Conservation (phyloP, 2,797 vertebrate genomes). For the Gila robusta region DNA sequence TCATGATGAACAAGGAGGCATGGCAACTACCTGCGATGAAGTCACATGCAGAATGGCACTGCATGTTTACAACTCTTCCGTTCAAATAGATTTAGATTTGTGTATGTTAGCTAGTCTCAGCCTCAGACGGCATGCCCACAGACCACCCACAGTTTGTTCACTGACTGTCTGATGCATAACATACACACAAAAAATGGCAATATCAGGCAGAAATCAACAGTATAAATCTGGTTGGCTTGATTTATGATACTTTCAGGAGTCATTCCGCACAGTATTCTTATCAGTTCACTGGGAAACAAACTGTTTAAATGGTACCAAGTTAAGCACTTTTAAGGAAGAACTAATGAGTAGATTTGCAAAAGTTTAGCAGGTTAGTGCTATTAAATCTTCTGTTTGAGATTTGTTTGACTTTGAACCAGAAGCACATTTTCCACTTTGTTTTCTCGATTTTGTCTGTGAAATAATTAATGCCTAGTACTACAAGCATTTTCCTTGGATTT, state of each 20-base stretch:
- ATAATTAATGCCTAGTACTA: neutral
- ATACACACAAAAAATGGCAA: neutral
- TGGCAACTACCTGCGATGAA: constrained; percentile 46
- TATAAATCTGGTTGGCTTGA: neutral
- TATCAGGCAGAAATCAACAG: neutral
- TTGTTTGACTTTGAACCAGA: constrained; percentile 1
- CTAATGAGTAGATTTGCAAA: neutral
- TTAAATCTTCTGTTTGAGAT: neutral
- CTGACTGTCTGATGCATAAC: neutral
- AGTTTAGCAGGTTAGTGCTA: neutral
- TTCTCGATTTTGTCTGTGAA: neutral
- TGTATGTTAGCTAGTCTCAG: constrained; percentile 5
- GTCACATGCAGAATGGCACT: constrained; percentile 40
- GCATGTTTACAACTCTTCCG: constrained; percentile 46
- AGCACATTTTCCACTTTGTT: neutral
- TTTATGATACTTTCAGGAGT: neutral
- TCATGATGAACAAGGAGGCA: constrained; percentile 39
- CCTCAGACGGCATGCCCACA: neutral
- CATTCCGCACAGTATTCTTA: neutral
- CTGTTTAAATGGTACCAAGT: neutral
- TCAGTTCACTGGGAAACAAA: neutral
- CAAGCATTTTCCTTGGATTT: neutral
- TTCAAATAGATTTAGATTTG: constrained; percentile 30
- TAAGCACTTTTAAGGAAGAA: neutral
- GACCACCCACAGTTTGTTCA: constrained; percentile 23